These are phyloP conservation scores for Scelioninae gen. 1 DNA, from an alignment of 2,888 invertebrate genomes.

Conservation along the genomic window DNA sequence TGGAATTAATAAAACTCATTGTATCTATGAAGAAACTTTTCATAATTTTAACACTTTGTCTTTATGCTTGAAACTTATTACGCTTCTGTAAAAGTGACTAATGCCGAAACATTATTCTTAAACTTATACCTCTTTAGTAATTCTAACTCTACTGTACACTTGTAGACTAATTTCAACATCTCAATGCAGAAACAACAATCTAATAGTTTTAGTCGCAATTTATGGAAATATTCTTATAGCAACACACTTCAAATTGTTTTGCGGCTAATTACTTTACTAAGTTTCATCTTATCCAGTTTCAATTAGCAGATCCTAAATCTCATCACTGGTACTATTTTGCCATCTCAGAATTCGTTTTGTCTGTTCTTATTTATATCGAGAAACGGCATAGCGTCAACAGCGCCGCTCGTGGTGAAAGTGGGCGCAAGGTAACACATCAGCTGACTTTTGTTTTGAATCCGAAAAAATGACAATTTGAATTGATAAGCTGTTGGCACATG, in stretches of 20 bases:
- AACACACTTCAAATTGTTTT: not conserved
- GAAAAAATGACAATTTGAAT: no score
- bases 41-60: slow-evolving; percentile 11
- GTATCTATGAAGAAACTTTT: not conserved
- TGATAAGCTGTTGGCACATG: no score
- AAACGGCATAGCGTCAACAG: no score
- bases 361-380: no score
- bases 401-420: no score
- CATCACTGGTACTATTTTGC: no score
- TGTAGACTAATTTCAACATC: not conserved
- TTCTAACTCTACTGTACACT: not conserved
- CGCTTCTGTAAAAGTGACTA: slow-evolving; percentile 7
- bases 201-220: slow-evolving; percentile 1
- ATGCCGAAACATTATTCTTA: slow-evolving; percentile 1
- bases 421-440: no score
- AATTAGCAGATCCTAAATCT: not conserved
- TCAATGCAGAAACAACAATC: not conserved
- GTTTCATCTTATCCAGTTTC: slow-evolving; percentile 15
- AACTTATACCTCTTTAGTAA: not conserved
- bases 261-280: slow-evolving; percentile 4
- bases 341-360: no score
- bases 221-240: slow-evolving; percentile 9
- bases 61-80: not conserved
- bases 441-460: no score
- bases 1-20: slow-evolving; percentile 32